Evolutionary conservation across 2,113 vertebrate species (phyloP).

Genomic region (sheep (Ovis aries)): DNA sequence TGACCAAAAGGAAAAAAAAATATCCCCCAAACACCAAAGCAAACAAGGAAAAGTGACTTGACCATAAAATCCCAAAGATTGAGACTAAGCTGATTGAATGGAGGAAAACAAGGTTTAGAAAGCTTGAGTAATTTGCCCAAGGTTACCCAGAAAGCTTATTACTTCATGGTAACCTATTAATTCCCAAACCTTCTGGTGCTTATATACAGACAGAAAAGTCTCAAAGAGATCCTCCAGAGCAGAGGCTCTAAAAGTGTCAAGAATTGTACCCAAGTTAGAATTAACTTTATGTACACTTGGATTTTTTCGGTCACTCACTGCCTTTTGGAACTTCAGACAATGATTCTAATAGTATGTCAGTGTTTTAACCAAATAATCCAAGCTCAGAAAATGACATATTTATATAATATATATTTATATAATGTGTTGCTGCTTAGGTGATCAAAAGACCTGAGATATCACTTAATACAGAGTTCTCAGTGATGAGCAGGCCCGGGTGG

Average conservation of each 20-base stretch:
- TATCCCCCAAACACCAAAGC: neutral
- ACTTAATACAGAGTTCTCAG: neutral
- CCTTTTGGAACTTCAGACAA: neutral
- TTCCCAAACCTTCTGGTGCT: neutral
- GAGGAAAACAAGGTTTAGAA: neutral
- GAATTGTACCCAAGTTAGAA: neutral
- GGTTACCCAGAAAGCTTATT: neutral
- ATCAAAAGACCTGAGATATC: neutral
- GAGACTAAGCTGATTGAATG: neutral
- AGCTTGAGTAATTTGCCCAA: neutral
- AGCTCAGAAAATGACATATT: neutral
- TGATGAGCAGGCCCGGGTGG: neutral
- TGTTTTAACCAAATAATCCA: neutral
- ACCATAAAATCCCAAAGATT: neutral
- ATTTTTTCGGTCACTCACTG: neutral
- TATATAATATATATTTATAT: neutral
- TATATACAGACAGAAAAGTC: neutral
- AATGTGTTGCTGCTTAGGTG: neutral
- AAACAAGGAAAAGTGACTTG: neutral
- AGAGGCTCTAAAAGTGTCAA: neutral
- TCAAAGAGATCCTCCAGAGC: neutral
- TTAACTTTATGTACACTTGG: neutral
- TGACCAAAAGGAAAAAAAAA: neutral
- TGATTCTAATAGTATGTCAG: neutral
- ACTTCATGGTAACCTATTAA: neutral